Evolutionary conservation across 2,797 vertebrate genomes (phyloP), one percentile per base, ranked within the genome.

Genomic region (Acanthiza pusilla): DNA sequence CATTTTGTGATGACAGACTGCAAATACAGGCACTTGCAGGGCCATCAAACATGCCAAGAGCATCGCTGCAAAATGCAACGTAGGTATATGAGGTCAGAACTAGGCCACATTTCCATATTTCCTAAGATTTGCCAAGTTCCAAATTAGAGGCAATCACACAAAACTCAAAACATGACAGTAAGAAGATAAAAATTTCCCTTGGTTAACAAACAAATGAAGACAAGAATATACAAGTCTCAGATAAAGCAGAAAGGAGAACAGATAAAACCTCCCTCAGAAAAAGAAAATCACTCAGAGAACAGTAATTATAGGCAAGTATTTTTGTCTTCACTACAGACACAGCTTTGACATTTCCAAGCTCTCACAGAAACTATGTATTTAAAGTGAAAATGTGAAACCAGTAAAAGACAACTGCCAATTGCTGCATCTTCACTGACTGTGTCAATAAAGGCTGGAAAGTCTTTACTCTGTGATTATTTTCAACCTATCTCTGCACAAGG

Each of bases 231-330:
- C 15, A 76, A 68, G 36, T 10, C 60, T 66, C 76, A 62, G 70
- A 72, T 16, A 70, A 17, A 53, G 65, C 32, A 76, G 53, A 71
- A 92, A 75, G 62, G 47, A 84, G 66, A 91, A 43, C 6, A 68
- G 45, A 83, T 47, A 68, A 92, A 89, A 75, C 13, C 42, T 34
- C 61, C 45, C 30, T 21, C 34, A 38, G 54, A 75, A 63, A 68
- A 68, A 29, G 47, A 48, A n/a, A 30, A 42, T 54, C 12, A n/a
- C 58, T 62, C 51, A 38, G 67, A 82, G 54, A 91, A 50, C 66
- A 81, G 62, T 48, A 96, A 93, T 85, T 87, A 87, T 29, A 91
- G 86, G 45, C 60, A 92, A 93, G 83, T 70, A 66, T 75, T 94
- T 88, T 78, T 88, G 79, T 88, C 79, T 91, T 93, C 66, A 27